phyloP scores from a whole-genome alignment of 30 jellyfish, hydroid and myxozoan species.

The Clytia hemisphaerica region DNA sequence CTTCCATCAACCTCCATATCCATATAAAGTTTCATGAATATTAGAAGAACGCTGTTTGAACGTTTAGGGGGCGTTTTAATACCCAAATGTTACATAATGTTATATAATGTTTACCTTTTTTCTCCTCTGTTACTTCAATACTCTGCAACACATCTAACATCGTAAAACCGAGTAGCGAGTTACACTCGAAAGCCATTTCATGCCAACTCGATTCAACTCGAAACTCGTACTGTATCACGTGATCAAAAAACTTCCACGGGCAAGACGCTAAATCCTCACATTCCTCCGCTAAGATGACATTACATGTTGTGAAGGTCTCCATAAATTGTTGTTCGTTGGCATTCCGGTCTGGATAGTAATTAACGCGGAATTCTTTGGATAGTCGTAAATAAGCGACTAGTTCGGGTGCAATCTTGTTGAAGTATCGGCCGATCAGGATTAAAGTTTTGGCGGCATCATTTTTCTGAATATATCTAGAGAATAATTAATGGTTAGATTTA shows the following conservation, averaged over 20 bases:
- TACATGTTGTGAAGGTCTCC: conserved; percentile 39
- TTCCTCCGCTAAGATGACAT: conserved; percentile 57
- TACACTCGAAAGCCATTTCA: conserved; percentile 36
- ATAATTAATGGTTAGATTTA: too few species aligned
- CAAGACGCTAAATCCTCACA: conserved; percentile 50
- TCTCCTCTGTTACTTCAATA: too few species aligned
- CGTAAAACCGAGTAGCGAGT: conserved; percentile 36
- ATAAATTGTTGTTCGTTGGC: conserved; percentile 30
- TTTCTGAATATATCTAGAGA: too few species aligned
- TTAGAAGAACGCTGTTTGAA: too few species aligned
- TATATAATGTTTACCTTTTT: too few species aligned
- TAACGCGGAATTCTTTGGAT: conserved; percentile 24
- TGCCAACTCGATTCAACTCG: conserved; percentile 55
- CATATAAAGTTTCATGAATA: too few species aligned
- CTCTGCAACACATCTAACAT: too few species aligned
- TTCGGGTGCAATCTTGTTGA: conserved; percentile 34
- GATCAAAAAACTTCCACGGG: conserved; percentile 63
- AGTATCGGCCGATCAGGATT: conserved; percentile 46
- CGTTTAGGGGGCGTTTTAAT: too few species aligned
- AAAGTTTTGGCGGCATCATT: conserved; percentile 28
- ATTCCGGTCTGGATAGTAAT: conserved; percentile 44
- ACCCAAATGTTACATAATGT: too few species aligned
- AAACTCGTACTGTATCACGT: conserved; percentile 53
- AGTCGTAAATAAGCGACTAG: conserved; percentile 23
- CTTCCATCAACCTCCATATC: too few species aligned